Percentiles rank a stretch among this genome's conserved stretches.
phyloP scores from a whole-genome alignment of 2,113 vertebrate species.

The Microtus richardsoni region DNA sequence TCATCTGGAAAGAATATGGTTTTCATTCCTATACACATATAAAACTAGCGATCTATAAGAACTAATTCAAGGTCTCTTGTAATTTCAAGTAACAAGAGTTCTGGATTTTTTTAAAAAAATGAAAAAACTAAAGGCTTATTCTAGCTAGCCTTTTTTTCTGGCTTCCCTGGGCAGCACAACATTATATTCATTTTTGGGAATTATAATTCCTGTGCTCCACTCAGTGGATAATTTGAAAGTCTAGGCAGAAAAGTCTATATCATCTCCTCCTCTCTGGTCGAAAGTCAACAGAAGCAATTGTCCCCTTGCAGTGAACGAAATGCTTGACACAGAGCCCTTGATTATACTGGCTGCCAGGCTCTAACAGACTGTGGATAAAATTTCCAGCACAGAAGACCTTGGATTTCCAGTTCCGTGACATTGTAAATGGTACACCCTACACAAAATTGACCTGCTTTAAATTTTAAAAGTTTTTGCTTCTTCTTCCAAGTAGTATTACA shows the following conservation, averaged over 20 bases:
- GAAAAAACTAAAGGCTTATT: background rate
- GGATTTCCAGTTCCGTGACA: background rate
- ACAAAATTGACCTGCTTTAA: background rate
- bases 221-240: slow-evolving; percentile 61
- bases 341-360: slow-evolving; percentile 22
- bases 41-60: background rate
- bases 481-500: background rate
- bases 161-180: background rate
- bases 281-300: slow-evolving; percentile 25
- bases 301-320: slow-evolving; percentile 25
- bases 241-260: slow-evolving; percentile 18
- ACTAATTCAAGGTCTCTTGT: background rate
- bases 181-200: slow-evolving; percentile 1
- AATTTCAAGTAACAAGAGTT: background rate
- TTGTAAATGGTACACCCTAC: background rate
- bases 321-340: background rate
- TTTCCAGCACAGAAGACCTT: background rate
- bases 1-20: background rate
- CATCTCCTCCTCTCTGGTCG: slow-evolving; percentile 43
- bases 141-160: background rate
- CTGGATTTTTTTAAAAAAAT: background rate
- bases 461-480: slow-evolving; percentile 4
- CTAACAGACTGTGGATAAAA: slow-evolving; percentile 25
- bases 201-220: slow-evolving; percentile 32
- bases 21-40: background rate